Conservation (phyloP, 2,797 vertebrate species). For the Glossophaga mutica region DNA sequence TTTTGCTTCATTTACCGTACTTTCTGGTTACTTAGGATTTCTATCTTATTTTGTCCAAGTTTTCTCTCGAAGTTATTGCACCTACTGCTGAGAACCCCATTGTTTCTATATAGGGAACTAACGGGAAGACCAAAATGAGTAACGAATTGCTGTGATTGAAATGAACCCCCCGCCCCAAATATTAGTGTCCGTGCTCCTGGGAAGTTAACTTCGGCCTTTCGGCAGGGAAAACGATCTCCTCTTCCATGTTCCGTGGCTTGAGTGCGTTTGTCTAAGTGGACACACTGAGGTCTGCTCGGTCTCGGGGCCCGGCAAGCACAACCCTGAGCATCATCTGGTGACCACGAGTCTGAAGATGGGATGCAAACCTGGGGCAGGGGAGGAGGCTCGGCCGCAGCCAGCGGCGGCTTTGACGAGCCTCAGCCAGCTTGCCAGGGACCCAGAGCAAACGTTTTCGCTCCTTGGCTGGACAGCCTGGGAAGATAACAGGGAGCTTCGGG, state of each 20-base stretch:
- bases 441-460: slow-evolving; percentile 58
- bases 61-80: slow-evolving; percentile 47
- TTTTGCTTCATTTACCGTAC: slow-evolving; percentile 8
- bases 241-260: too few species aligned
- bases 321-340: not conserved
- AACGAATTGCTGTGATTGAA: slow-evolving; percentile 24
- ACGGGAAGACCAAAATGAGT: slow-evolving; percentile 28
- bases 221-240: not conserved
- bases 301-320: not conserved
- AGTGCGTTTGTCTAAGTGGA: not conserved
- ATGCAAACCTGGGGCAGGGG: not conserved
- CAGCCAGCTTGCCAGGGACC: slow-evolving; percentile 28
- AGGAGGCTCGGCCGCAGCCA: not conserved
- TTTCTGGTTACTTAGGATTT: slow-evolving; percentile 53
- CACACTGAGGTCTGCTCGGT: not conserved
- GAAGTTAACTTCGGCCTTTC: not conserved
- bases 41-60: slow-evolving; percentile 32
- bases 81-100: slow-evolving; percentile 18
- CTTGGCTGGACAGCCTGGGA: slow-evolving; percentile 58
- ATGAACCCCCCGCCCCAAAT: not conserved
- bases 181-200: not conserved
- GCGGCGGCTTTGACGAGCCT: not conserved
- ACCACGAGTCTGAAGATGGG: not conserved
- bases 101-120: slow-evolving; percentile 22
- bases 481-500: slow-evolving; percentile 64